These are phyloP conservation scores for Tinamus guttatus DNA, from an alignment of 2,113 vertebrate species.

Conservation along the genomic window DNA sequence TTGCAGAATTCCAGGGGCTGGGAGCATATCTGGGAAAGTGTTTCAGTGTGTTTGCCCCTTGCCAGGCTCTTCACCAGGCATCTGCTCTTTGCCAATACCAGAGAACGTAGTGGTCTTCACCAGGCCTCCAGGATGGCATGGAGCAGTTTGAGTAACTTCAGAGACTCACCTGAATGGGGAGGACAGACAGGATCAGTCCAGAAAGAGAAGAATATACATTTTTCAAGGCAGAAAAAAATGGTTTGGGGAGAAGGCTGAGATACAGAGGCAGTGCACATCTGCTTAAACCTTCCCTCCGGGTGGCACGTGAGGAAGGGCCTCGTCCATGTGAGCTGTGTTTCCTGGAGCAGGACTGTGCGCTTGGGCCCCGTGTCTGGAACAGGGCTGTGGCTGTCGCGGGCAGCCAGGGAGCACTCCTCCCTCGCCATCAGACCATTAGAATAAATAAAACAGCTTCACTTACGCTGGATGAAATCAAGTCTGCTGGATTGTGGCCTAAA, in stretches of 20 bases:
- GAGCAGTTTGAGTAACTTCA: background rate
- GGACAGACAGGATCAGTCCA: background rate
- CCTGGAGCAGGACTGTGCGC: background rate
- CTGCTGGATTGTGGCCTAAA: slow-evolving; percentile 65
- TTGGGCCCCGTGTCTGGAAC: slow-evolving; percentile 31
- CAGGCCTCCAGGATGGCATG: background rate
- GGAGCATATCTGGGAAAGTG: background rate
- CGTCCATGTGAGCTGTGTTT: background rate
- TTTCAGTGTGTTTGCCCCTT: no score
- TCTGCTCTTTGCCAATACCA: background rate
- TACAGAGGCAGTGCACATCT: background rate
- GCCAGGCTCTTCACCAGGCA: background rate
- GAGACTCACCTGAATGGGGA: background rate
- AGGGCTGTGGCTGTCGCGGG: background rate
- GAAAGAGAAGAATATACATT: background rate
- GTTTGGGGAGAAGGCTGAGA: background rate
- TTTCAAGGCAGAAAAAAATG: background rate
- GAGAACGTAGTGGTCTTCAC: background rate
- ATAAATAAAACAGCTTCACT: slow-evolving; percentile 67
- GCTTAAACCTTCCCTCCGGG: background rate
- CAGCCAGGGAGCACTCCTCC: slow-evolving; percentile 63
- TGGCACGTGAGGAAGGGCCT: accelerated
- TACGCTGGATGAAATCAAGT: slow-evolving; percentile 65
- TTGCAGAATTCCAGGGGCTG: accelerated
- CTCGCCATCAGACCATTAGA: slow-evolving; percentile 48